Conservation (phyloP, 2,113 vertebrate genomes). For the Odontophorus gujanensis region DNA sequence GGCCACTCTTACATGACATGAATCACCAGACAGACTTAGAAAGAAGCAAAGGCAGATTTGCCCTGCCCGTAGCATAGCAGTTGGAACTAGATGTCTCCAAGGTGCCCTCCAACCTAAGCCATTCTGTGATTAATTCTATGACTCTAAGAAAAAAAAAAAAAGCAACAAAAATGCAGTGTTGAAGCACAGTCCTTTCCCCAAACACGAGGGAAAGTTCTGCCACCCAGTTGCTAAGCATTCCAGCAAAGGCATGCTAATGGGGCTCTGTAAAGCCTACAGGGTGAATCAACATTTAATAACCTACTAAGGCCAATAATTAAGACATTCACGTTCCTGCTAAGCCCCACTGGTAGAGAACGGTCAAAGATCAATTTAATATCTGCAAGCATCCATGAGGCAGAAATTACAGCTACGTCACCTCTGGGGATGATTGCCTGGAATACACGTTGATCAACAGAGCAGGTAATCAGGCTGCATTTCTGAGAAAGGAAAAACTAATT, state of each 20-base stretch:
- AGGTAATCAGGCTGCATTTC: neutral
- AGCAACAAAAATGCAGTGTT: too few species aligned
- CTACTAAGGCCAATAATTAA: neutral
- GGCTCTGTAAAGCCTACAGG: neutral
- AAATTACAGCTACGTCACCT: neutral
- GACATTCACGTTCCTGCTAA: neutral
- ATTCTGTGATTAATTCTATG: too few species aligned
- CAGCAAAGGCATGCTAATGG: neutral
- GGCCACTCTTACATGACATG: fast-evolving
- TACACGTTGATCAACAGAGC: neutral
- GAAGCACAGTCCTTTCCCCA: fast-evolving
- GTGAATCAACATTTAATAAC: neutral
- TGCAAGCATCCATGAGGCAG: neutral
- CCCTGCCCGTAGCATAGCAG: too few species aligned
- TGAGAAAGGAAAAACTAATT: neutral
- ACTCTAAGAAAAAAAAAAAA: neutral
- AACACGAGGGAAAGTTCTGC: neutral
- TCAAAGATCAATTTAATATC: neutral
- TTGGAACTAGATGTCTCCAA: too few species aligned
- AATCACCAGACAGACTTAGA: neutral
- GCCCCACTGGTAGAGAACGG: neutral
- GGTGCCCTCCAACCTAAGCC: too few species aligned
- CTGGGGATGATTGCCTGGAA: neutral
- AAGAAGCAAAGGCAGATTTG: too few species aligned
- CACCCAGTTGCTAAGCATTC: neutral